Conservation (phyloP, 2,113 vertebrate species). For the Lepisosteus osseus region DNA sequence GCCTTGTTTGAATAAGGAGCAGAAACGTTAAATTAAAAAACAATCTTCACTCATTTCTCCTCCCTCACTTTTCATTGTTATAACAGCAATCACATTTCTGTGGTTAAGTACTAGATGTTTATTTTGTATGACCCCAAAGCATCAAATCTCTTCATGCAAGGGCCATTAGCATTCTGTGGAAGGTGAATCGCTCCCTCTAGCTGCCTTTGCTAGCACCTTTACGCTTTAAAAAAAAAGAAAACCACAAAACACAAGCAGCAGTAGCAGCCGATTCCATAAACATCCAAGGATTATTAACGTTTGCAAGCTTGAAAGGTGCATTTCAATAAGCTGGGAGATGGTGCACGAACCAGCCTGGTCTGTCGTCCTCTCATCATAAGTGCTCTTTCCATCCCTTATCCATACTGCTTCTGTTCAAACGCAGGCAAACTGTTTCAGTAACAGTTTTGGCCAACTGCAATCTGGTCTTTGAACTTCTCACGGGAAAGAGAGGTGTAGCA, state of each 20-base stretch:
- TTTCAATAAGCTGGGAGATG: constrained; percentile 59
- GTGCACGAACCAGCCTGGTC: constrained; percentile 64
- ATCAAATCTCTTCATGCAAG: constrained; percentile 30
- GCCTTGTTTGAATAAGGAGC: constrained; percentile 89
- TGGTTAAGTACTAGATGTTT: constrained; percentile 48
- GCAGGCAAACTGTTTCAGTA: constrained; percentile 61
- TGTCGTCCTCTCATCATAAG: constrained; percentile 56
- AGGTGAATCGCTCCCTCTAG: constrained; percentile 73
- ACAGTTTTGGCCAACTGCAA: constrained; percentile 70
- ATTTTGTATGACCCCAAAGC: constrained; percentile 43
- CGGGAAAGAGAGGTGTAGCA: constrained; percentile 76
- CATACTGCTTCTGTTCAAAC: constrained; percentile 65
- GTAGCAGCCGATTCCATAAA: constrained; percentile 67
- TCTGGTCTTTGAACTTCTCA: constrained; percentile 72
- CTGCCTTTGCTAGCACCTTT: constrained; percentile 87
- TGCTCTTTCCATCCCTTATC: constrained; percentile 57
- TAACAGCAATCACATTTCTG: constrained; percentile 64
- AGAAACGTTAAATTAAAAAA: constrained; percentile 64
- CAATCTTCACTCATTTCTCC: constrained; percentile 56
- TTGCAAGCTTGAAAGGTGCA: constrained; percentile 70
- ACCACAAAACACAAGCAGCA: constrained; percentile 73
- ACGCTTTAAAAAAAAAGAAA: constrained; percentile 66
- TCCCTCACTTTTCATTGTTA: constrained; percentile 67
- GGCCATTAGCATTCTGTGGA: constrained; percentile 33
- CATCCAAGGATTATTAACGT: constrained; percentile 63